Conservation (phyloP, 2,113 vertebrate genomes). For the Lanius ludovicianus region DNA sequence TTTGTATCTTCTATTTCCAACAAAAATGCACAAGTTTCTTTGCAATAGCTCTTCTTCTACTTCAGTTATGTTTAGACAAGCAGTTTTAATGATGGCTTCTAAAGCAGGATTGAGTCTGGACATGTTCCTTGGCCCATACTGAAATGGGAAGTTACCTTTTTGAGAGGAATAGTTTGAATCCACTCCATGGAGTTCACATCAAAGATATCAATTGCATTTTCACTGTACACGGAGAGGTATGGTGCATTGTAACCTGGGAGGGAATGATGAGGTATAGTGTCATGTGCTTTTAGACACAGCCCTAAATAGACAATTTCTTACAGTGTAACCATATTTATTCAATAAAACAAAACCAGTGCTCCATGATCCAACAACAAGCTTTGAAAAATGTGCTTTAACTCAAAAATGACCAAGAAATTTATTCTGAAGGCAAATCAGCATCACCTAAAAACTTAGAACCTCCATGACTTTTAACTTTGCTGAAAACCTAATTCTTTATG, state of each 20-base stretch:
- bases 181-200: slow-evolving; percentile 98
- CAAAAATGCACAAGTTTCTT: neutral
- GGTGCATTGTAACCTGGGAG: slow-evolving; percentile 93
- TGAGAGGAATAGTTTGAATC: slow-evolving; percentile 97
- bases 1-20: neutral
- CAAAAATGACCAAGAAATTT: neutral
- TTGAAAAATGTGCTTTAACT: neutral
- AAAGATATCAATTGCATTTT: slow-evolving; percentile 95
- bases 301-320: neutral
- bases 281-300: neutral
- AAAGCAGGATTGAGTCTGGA: neutral
- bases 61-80: neutral
- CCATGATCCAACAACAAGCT: neutral
- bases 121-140: neutral
- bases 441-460: neutral
- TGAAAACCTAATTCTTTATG: neutral
- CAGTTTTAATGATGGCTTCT: neutral
- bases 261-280: neutral
- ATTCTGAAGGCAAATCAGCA: neutral
- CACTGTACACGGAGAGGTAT: slow-evolving; percentile 97
- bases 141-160: slow-evolving; percentile 84
- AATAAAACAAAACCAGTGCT: neutral
- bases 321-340: neutral
- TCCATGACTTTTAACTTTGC: neutral
- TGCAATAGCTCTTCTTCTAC: neutral